Evolutionary conservation across 2,888 invertebrate species (phyloP).

Genomic region (Osmoderma eremita): DNA sequence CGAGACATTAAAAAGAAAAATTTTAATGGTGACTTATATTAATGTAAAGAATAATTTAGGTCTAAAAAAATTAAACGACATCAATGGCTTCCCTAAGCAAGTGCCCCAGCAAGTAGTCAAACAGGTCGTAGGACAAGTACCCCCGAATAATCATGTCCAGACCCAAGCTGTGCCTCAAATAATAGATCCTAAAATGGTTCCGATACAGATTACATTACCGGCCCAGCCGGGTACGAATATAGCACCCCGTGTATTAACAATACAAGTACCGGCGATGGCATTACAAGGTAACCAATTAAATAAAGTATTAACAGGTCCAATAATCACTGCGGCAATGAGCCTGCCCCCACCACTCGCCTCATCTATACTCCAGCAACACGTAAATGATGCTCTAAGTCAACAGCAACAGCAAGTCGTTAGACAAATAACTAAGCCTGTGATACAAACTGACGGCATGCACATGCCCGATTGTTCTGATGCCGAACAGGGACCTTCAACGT

Average conservation of each 20-base stretch:
- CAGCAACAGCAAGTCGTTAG: constrained; percentile 39
- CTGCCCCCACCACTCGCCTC: constrained; percentile 85
- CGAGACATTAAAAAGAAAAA: too few relatives aligned
- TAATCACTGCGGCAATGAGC: constrained; percentile 90
- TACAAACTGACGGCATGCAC: constrained; percentile 52
- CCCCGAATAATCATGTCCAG: constrained; percentile 53
- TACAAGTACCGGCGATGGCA: constrained; percentile 89
- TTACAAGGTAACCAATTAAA: constrained; percentile 72
- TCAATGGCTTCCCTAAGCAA: constrained; percentile 54
- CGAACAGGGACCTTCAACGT: constrained; percentile 61
- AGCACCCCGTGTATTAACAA: constrained; percentile 80
- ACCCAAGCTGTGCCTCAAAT: constrained; percentile 57
- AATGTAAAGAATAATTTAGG: constrained; percentile 35
- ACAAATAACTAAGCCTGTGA: constrained; percentile 50
- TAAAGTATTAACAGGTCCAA: constrained; percentile 83
- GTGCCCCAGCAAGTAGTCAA: constrained; percentile 50
- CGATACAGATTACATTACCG: constrained; percentile 81
- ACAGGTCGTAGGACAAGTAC: constrained; percentile 53
- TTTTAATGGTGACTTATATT: too few relatives aligned
- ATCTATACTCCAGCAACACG: constrained; percentile 87
- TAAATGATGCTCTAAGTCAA: constrained; percentile 75
- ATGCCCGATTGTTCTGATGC: constrained; percentile 55
- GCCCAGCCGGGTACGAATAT: constrained; percentile 76
- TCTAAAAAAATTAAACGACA: constrained; percentile 46
- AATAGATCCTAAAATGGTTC: constrained; percentile 66